Percentiles rank a stretch among this genome's conserved stretches.
Evolutionary conservation across 2,797 vertebrate genomes (phyloP).

Genomic region (Numenius phaeopus): DNA sequence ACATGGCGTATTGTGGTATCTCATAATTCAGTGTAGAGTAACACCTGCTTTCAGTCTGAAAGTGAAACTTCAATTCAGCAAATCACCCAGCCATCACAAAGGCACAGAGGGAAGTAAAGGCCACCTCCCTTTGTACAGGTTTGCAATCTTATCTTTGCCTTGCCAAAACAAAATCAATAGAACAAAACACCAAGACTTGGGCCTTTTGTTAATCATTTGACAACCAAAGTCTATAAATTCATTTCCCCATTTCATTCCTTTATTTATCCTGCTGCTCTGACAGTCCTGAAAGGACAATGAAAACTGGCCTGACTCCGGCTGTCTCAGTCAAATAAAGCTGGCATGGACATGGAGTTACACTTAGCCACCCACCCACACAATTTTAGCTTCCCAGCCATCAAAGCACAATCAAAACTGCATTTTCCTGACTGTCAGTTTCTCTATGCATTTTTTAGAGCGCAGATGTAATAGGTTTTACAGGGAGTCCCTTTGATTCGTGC

Average conservation of each 20-base stretch:
- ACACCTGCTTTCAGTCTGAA: constrained; percentile 39
- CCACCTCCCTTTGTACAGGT: constrained; percentile 48
- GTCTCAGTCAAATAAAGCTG: constrained; percentile 55
- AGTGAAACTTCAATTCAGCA: constrained; percentile 39
- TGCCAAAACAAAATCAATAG: constrained; percentile 68
- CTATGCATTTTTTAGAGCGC: constrained; percentile 53
- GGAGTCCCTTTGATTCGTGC: constrained; percentile 70
- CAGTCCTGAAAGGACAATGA: constrained; percentile 51
- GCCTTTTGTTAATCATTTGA: constrained; percentile 66
- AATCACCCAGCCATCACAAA: constrained; percentile 23
- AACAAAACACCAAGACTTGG: constrained; percentile 43
- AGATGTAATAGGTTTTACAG: constrained; percentile 74
- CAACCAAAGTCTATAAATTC: constrained; percentile 64
- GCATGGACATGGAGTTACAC: constrained; percentile 35
- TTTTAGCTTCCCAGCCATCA: constrained; percentile 68
- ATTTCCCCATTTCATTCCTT: constrained; percentile 53
- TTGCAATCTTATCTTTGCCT: constrained; percentile 38
- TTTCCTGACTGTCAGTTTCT: constrained; percentile 69
- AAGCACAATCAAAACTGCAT: constrained; percentile 65
- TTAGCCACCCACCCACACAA: constrained; percentile 69
- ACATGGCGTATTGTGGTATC: not conserved
- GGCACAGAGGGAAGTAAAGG: constrained; percentile 27
- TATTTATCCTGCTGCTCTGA: constrained; percentile 59
- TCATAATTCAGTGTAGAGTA: not conserved
- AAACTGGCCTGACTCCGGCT: constrained; percentile 46